These are phyloP conservation scores for Prunella fulvescens DNA, from an alignment of 2,113 vertebrate species.

Conservation along the genomic window DNA sequence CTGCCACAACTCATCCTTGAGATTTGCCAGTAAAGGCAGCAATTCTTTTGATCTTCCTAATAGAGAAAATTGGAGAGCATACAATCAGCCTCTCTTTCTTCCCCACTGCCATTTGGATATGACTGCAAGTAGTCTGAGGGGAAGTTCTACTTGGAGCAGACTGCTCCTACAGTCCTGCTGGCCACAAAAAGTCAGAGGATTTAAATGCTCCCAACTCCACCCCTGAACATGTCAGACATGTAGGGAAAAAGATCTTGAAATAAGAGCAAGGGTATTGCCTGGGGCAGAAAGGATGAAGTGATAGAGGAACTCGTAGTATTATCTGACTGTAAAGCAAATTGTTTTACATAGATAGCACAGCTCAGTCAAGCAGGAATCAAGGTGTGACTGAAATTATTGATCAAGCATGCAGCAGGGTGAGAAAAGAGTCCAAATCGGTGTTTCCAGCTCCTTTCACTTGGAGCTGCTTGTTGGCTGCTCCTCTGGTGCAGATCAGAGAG, in stretches of 20 bases:
- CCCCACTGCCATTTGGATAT: slow-evolving; percentile 13
- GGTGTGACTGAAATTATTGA: neutral
- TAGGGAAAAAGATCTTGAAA: neutral
- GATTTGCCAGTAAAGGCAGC: slow-evolving; percentile 68
- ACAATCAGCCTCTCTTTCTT: slow-evolving; percentile 39
- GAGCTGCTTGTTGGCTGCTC: neutral
- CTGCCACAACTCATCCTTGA: slow-evolving; percentile 67
- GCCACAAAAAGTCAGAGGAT: neutral
- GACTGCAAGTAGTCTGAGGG: neutral
- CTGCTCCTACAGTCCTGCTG: neutral
- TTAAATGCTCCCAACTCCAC: neutral
- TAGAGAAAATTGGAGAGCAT: slow-evolving; percentile 55
- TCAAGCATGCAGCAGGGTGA: neutral
- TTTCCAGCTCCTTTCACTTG: neutral
- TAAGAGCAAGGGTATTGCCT: neutral
- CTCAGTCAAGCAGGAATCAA: neutral
- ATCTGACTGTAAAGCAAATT: neutral
- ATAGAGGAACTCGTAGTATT: neutral
- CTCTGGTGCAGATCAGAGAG: accelerated
- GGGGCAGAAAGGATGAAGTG: neutral
- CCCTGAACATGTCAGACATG: neutral
- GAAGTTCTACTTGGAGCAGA: neutral
- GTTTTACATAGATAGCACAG: neutral
- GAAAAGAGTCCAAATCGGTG: neutral
- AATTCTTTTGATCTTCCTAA: slow-evolving; percentile 68